Base-by-base conservation (phyloP, 2,888 invertebrate genomes). In the Ligdia adustata region DNA sequence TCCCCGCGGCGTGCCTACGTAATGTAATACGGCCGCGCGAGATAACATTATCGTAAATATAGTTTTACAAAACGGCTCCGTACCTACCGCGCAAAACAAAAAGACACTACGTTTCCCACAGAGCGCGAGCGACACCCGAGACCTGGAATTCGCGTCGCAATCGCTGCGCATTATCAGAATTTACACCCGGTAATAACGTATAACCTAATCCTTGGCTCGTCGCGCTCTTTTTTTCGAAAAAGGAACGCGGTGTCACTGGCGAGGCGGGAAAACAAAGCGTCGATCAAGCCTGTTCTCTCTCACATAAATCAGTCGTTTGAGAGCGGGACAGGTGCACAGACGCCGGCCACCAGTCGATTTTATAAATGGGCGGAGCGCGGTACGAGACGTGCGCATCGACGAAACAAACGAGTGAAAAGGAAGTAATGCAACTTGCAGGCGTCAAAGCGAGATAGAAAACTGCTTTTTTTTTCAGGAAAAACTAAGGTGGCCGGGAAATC, bases 321-420 rank as follows among this genome's bases (percentile, higher is more conserved):
- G 90, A 90, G 81, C 82, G 86, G 85, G 90, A 90, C 89, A 88
- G 89, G 86, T 85, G 88, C 82, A 77, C 76, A 79, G 83, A 75
- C 82, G 80, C 73, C 70, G 72, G 69, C 79, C 75, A 75, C 73
- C 84, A 85, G 81, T 82, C 87, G 88, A 88, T 87, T 84, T 88
- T 87, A 88, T 86, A 86, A 87, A 87, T 89, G 90, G 90, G 90
- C 88, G 89, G 89, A 82, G 89, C 84, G 68, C 75, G 77, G 79
- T n/a, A n/a, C 84, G 85, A 78, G 87, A 83, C 79, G 82, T 81
- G 84, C 79, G 80, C 88, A 78, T 72, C 64, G 77, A 74, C 72
- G 79, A 78, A 85, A 84, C 88, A 85, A 82, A 86, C 82, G 88
- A 87, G 88, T 65, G 88, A 84, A 84, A 87, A 75, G 87, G 88